Conservation (phyloP, 1,140 invertebrate species). For the Achatina immaculata region DNA sequence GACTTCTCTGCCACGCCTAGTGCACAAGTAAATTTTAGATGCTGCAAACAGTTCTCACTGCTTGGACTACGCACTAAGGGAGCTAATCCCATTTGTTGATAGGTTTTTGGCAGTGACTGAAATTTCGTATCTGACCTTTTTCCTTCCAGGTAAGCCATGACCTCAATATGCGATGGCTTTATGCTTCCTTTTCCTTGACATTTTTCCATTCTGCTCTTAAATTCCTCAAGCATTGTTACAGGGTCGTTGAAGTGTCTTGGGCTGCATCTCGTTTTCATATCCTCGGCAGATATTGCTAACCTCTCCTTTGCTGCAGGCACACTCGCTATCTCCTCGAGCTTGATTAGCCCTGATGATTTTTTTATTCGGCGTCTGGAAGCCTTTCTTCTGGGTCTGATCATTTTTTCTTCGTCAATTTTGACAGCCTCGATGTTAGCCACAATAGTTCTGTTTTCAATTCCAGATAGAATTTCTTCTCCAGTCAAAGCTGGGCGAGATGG, state of each 20-base stretch:
- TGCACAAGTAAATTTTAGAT: background rate
- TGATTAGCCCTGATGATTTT: no score
- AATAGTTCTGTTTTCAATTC: background rate
- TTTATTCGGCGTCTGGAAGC: no score
- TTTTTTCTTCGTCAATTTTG: background rate
- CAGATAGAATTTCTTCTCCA: background rate
- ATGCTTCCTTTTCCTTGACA: background rate
- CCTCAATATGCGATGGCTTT: background rate
- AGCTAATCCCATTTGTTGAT: background rate
- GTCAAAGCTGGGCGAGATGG: background rate
- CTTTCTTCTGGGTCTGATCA: background rate
- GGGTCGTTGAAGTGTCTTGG: background rate
- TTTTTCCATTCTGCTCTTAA: background rate
- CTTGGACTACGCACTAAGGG: background rate
- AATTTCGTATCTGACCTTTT: background rate
- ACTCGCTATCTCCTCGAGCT: no score
- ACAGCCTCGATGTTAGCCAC: slow-evolving; percentile 5
- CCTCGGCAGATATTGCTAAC: no score
- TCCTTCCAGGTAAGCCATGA: background rate
- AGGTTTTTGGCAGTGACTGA: background rate
- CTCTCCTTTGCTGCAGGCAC: no score
- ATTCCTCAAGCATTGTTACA: background rate
- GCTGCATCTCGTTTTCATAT: no score
- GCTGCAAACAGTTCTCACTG: background rate
- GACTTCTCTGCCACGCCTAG: background rate